Conservation (phyloP, 2,113 vertebrate species). For the Dasypus novemcinctus region DNA sequence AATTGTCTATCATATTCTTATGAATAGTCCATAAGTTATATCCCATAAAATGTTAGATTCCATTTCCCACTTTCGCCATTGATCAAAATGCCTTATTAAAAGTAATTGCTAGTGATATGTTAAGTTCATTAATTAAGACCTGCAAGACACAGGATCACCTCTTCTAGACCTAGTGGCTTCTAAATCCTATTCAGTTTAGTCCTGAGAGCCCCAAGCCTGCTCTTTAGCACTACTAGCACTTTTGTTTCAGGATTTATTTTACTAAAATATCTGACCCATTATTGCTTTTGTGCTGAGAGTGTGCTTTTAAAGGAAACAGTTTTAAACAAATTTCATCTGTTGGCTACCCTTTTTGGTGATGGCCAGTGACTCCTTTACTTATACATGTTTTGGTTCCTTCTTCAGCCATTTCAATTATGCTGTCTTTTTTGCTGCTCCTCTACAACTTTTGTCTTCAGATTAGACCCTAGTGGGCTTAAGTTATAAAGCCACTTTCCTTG, state of each 20-base stretch:
- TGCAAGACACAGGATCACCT: background rate
- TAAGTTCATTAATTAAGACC: conserved; percentile 22
- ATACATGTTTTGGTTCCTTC: conserved; percentile 1
- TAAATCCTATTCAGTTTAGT: background rate
- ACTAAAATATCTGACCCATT: background rate
- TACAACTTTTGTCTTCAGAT: background rate
- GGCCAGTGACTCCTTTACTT: background rate
- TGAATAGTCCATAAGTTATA: background rate
- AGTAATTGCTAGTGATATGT: conserved; percentile 14
- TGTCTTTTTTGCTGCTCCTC: background rate
- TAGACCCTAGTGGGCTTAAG: background rate
- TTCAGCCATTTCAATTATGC: background rate
- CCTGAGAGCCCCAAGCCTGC: background rate
- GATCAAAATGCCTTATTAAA: conserved; percentile 6
- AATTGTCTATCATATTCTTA: conserved; percentile 14
- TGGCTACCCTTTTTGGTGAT: background rate
- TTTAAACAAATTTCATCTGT: background rate
- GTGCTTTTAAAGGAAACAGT: background rate
- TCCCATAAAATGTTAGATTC: background rate
- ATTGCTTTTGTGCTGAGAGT: background rate
- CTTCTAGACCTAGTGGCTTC: background rate
- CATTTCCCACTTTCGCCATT: background rate
- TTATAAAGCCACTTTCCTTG: background rate
- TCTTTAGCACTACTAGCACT: background rate
- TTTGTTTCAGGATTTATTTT: conserved; percentile 1